Conservation (phyloP, 2,113 vertebrate genomes). For the Isurus oxyrinchus region DNA sequence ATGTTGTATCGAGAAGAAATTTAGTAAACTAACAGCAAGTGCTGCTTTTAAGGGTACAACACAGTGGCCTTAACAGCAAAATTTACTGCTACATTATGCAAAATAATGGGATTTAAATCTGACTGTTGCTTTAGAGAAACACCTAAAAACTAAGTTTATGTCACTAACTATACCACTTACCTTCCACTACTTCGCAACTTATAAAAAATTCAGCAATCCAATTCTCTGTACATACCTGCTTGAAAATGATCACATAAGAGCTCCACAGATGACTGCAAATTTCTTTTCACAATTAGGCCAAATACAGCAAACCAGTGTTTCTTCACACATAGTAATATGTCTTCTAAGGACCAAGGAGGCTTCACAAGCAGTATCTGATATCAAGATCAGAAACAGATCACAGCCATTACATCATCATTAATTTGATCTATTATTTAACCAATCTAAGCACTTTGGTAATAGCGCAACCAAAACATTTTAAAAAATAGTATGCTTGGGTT, state of each 20-base stretch:
- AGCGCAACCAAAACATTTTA: not conserved
- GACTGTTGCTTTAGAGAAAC: not conserved
- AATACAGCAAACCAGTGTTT: constrained; percentile 92
- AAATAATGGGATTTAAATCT: not conserved
- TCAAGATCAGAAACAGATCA: constrained; percentile 23
- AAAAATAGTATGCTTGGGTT: not conserved
- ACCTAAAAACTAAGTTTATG: not conserved
- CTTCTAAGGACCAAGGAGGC: constrained; percentile 77
- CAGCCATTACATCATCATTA: not conserved
- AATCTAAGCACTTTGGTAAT: not conserved
- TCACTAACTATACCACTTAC: not conserved
- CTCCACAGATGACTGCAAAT: constrained; percentile 58
- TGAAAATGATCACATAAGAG: constrained; percentile 62
- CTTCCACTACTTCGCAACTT: not conserved
- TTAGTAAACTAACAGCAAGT: not conserved
- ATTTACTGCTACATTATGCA: not conserved
- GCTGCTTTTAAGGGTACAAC: not conserved
- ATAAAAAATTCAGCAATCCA: not conserved
- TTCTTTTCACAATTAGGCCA: constrained; percentile 67
- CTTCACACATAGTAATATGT: constrained; percentile 72
- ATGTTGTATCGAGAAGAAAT: not conserved
- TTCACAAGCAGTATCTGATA: constrained; percentile 74
- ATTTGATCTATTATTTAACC: not conserved
- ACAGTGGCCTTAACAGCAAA: not conserved
- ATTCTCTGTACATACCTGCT: constrained; percentile 57